Evolutionary conservation across 2,113 vertebrate species (phyloP).

Genomic region (Uria lomvia): DNA sequence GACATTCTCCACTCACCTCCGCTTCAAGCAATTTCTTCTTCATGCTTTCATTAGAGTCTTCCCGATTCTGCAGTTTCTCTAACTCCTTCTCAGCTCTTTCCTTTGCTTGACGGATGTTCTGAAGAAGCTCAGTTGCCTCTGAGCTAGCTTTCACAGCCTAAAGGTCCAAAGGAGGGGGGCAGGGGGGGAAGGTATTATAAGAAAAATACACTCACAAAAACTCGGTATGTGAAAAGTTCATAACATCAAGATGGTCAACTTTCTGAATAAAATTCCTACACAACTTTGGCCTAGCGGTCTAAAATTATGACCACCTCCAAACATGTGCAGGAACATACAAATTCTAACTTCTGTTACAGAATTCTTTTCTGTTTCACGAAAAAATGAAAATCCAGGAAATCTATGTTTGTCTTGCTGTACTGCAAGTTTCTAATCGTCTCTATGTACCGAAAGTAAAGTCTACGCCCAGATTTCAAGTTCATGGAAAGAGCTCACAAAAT

Average conservation of each 20-base stretch:
- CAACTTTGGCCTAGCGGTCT: neutral
- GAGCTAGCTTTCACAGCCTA: conserved; percentile 92
- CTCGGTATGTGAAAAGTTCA: neutral
- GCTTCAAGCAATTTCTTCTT: conserved; percentile 91
- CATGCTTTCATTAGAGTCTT: conserved; percentile 94
- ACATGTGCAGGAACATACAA: neutral
- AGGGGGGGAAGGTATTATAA: too few relatives aligned
- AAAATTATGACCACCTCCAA: neutral
- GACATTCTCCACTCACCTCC: conserved; percentile 75
- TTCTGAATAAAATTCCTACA: neutral
- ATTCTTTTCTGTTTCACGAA: neutral
- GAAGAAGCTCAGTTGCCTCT: conserved; percentile 93
- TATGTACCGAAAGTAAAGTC: neutral
- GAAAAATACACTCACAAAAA: neutral
- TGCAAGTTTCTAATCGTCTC: neutral
- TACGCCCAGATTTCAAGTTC: neutral
- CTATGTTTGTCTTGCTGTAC: neutral
- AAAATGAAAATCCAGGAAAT: neutral
- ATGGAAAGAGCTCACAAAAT: neutral
- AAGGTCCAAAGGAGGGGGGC: neutral
- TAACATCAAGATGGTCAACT: neutral
- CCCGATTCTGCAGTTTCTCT: conserved; percentile 89
- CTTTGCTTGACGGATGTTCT: conserved; percentile 90
- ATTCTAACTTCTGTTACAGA: neutral
- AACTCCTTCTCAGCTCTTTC: conserved; percentile 92